Base-by-base conservation (phyloP, 2,888 invertebrate genomes). In the Neoascia interrupta region DNA sequence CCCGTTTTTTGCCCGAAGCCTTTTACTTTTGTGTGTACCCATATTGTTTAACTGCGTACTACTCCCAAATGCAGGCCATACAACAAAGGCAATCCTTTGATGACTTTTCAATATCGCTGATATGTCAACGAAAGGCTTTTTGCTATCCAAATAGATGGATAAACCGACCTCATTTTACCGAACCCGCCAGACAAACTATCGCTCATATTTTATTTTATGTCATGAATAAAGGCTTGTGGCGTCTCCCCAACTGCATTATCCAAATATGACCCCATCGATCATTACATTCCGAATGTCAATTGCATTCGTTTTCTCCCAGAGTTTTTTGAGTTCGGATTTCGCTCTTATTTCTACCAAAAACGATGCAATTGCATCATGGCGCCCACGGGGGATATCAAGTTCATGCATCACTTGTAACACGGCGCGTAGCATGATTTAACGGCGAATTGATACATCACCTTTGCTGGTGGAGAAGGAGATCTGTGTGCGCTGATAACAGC, bases 201-300 rank as follows among this genome's bases (percentile, higher is more conserved):
- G 28, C 45, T 60, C 63, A 63, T 72, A 70, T 76, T 76, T 51
- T 56, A 61, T 66, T 66, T 60, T 53, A 43, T 37, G 51, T 39
- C 75, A 43, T 56, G 49, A 36, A 63, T 58, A 36, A 54, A 73
- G 43, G 54, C 16, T 61, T 61, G 49, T 54, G 73, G 66, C 73
- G 66, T 60, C 73, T 56, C 66, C 60, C 43, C 47, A 28, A 49
- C 60, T 37, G 28, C 34, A 54, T 15, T 26, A 3, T 13, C 43
- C 19, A 34, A 10, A 28, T n/a, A n/a, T n/a, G n/a, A n/a, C n/a
- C n/a, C n/a, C 16, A 76, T 64, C 56, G 66, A 79, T 79, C 66
- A 79, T 56, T 79, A n/a, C 68, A 79, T 79, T 61, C 60, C 36
- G 61, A 73, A 79, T 73, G 79, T 79, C 73, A 79, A 79, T 61